Evolutionary conservation across 2,113 vertebrate species (phyloP).

Genomic region (Candoia aspera): DNA sequence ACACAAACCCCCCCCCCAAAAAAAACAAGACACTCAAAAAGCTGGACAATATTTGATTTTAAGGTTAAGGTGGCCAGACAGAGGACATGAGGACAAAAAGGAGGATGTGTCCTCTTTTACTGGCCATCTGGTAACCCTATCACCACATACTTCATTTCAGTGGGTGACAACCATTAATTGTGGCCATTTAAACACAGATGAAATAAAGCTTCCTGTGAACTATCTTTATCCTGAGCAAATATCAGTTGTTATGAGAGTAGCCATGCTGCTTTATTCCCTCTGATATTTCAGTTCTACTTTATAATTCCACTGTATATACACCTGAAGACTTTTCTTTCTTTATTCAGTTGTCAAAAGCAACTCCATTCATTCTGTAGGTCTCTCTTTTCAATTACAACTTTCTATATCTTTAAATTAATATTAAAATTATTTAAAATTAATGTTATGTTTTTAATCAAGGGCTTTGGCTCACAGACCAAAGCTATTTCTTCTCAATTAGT

Average conservation of each 20-base stretch:
- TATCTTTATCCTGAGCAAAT: neutral
- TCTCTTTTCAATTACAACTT: conserved; percentile 63
- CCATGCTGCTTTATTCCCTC: neutral
- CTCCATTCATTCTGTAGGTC: conserved; percentile 57
- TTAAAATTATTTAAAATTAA: conserved; percentile 4
- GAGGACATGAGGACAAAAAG: neutral
- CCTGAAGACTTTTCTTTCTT: conserved; percentile 51
- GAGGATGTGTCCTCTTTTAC: neutral
- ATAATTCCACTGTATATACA: conserved; percentile 50
- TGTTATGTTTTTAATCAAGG: conserved; percentile 24
- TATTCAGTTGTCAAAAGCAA: conserved; percentile 49
- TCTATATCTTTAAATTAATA: conserved; percentile 53
- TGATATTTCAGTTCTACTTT: conserved; percentile 25
- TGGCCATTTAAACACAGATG: neutral
- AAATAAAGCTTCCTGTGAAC: neutral
- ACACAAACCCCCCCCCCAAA: neutral
- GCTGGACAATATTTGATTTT: neutral
- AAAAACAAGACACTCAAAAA: neutral
- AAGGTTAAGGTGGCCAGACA: neutral
- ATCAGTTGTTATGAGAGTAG: neutral
- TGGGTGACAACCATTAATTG: neutral
- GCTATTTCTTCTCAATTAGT: conserved; percentile 66
- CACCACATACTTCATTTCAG: neutral
- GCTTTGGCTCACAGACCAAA: conserved; percentile 35
- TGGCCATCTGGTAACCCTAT: neutral